Base-by-base conservation (phyloP, 1,140 invertebrate species). In the Cyclargus thomasi region DNA sequence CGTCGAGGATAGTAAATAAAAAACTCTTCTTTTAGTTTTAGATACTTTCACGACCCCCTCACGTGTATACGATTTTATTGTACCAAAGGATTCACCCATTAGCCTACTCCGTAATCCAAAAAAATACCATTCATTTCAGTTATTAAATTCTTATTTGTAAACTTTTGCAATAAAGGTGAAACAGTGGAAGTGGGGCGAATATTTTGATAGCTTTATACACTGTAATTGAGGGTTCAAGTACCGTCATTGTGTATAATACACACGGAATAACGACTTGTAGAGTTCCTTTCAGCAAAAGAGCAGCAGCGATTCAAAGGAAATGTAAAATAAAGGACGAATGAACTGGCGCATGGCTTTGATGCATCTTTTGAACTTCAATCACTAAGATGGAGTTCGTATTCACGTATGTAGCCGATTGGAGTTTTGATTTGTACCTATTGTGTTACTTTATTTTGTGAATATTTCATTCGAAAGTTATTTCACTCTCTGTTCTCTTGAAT, bases 221-320 rank as follows among this genome's bases (percentile, higher is more conserved):
- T 14, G 4, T 47, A 47, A 47, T 47, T 47, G 14, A 14, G 14
- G 14, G 39, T 16, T 47, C 39, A 47, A 47, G 39, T 11, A 8
- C 39, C 39, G 10, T 11, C 39, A 47, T 47, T 47, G 39, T 47
- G 39, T 47, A 47, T 29, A 7, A 23, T 39, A 47, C 14, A 47
- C 11, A 47, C 14, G 39, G 39, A 47, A 47, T 47, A 47, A 55
- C 17, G 17, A 59, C 18, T 20, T 21, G n/a, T 55, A 55, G 4
- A 59, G 55, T 59, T 18, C 55, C 20, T 59, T 59, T 59, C 55
- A 59, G 18, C 18, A 22, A 59, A 59, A 8, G 53, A 55, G 53
- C 18, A 59, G 55, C 0, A 21, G 18, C 6, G 18, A 11, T 47
- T 59, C 55, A 59, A 59, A 59, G 55, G 18, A 59, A 59, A 59